Base-by-base conservation (phyloP, 2,797 vertebrate genomes). In the Muscicapa striata region DNA sequence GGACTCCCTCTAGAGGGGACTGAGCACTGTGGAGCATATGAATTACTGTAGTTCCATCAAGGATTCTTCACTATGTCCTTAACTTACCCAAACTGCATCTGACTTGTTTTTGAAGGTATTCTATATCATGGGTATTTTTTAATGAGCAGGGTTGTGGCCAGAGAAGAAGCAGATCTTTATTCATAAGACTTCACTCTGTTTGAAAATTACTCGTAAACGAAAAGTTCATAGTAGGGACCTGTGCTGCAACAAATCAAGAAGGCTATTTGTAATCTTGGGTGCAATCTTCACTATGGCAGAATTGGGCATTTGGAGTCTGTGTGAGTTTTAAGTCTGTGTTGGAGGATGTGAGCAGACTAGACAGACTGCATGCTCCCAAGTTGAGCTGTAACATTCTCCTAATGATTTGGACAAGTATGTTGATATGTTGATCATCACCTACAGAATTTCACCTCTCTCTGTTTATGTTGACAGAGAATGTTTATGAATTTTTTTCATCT, bases 1-100 rank as follows among this genome's bases (percentile, higher is more conserved):
- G 76, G 30, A 88, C 87, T 95, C 95, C 94, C 80, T 96, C 89
- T 95, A 94, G 95, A 95, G 95, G 91, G 76, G 36, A 78, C 29
- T 38, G 54, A 87, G 46, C 22, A 83, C 74, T 57, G 45, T 68
- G n/a, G 73, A 90, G 51, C 43, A 4, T 27, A 11, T 4, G 30
- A 63, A 20, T 58, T 49, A 36, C 40, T 84, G 5, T 3, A 68
- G 58, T 55, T 22, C 41, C 43, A 23, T 77, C 54, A 70, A 74
- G 27, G 45, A 23, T 63, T 30, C 75, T 40, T 87, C 7, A 4
- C 12, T 32, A 27, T n/a, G 10, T 45, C 34, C 20, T 76, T 67
- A 62, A 55, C 7, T 73, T 85, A 55, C 27, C 18, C 29, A 69
- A 52, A 55, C 26, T 57, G 23, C 22, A 26, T 70, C 41, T 78